Conservation (phyloP, 2,888 invertebrate species). For the Globia sparganii region DNA sequence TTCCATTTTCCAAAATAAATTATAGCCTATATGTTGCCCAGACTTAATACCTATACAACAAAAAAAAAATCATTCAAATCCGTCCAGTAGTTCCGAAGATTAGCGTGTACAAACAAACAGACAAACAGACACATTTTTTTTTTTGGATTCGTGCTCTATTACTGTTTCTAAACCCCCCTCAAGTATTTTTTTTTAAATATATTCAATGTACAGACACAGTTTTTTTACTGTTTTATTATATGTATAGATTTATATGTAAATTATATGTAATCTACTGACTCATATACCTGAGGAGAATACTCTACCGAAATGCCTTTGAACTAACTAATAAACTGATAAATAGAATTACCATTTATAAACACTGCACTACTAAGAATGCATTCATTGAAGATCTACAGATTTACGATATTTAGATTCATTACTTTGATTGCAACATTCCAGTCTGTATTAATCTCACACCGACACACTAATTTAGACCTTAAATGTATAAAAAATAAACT, state of each 20-base stretch:
- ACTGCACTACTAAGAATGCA: slow-evolving; percentile 27
- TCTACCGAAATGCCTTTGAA: slow-evolving; percentile 30
- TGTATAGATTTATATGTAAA: slow-evolving; percentile 14
- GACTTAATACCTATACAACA: too few relatives aligned
- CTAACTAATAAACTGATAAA: slow-evolving; percentile 24
- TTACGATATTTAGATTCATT: slow-evolving; percentile 34
- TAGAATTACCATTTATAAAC: slow-evolving; percentile 31
- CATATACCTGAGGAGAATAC: slow-evolving; percentile 5
- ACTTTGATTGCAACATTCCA: slow-evolving; percentile 13
- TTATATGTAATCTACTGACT: slow-evolving; percentile 9
- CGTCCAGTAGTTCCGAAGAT: too few relatives aligned
- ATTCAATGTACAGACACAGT: too few relatives aligned
- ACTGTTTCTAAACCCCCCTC: too few relatives aligned
- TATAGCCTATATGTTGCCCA: too few relatives aligned
- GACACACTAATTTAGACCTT: slow-evolving; percentile 17
- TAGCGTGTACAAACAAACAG: too few relatives aligned
- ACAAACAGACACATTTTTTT: too few relatives aligned
- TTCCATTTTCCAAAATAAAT: too few relatives aligned
- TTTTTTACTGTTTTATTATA: too few relatives aligned
- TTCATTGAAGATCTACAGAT: slow-evolving; percentile 19
- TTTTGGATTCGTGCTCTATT: too few relatives aligned
- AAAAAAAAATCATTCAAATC: too few relatives aligned
- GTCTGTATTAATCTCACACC: slow-evolving; percentile 1
- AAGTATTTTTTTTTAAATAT: too few relatives aligned
- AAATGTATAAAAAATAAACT: not conserved